Percentiles rank a stretch among this genome's conserved stretches.
Evolutionary conservation across 1,140 invertebrate species (phyloP).

Genomic region (Euura lappo): DNA sequence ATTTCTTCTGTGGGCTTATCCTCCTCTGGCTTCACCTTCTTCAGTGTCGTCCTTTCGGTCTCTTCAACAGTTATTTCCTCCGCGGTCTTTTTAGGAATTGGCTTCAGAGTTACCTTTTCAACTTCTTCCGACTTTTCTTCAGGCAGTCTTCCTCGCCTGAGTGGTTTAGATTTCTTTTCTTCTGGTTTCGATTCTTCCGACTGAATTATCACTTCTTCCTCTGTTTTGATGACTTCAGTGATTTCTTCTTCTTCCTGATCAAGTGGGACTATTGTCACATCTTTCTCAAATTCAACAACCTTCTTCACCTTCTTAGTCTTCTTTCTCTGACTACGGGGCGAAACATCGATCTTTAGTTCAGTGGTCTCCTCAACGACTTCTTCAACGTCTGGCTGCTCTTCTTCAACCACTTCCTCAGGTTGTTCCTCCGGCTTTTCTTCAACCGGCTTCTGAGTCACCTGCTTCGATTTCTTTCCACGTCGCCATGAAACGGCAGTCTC

Average conservation of each 20-base stretch:
- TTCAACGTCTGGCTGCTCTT: conserved; percentile 35
- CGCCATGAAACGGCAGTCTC: conserved; percentile 58
- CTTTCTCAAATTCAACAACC: conserved; percentile 18
- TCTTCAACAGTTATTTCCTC: conserved; percentile 27
- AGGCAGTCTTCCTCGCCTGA: conserved; percentile 9
- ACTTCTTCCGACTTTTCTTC: conserved; percentile 27
- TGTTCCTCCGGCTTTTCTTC: conserved; percentile 15
- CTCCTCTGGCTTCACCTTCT: background rate
- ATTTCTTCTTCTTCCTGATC: conserved; percentile 10
- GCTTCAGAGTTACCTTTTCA: conserved; percentile 21
- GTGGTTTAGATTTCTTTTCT: background rate
- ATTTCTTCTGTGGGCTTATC: background rate
- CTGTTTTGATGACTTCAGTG: conserved; percentile 19
- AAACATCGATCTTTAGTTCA: background rate
- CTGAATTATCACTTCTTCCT: conserved; percentile 14
- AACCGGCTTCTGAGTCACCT: conserved; percentile 55
- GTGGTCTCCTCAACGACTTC: background rate
- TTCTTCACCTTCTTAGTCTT: conserved; percentile 25
- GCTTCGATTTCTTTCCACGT: conserved; percentile 49
- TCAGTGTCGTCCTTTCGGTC: background rate
- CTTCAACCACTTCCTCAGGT: conserved; percentile 39
- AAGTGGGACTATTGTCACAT: conserved; percentile 13
- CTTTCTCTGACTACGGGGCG: conserved; percentile 9
- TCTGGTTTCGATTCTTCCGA: background rate
- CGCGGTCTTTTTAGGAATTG: conserved; percentile 14